phyloP scores from a whole-genome alignment of 37 sponge, comb jelly and placozoan species.

The Halisarca cf. caerulea region DNA sequence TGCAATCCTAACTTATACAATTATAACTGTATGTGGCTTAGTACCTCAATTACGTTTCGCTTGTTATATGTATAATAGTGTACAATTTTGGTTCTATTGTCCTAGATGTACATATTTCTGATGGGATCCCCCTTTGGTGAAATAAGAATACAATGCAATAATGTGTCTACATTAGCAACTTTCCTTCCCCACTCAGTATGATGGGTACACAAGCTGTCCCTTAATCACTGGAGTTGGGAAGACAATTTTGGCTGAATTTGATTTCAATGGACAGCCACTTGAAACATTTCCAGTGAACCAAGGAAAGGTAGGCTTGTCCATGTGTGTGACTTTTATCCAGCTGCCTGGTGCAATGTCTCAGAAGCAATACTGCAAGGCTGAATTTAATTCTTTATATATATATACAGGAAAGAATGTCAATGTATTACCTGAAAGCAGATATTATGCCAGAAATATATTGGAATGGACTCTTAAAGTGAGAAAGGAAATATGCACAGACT shows the following conservation, averaged over 20 bases:
- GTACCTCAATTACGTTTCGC: too few relatives aligned
- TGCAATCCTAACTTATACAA: too few relatives aligned
- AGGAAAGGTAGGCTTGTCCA: conserved; percentile 62
- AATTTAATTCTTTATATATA: neutral
- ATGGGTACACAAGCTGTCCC: conserved; percentile 93
- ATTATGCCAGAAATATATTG: conserved; percentile 83
- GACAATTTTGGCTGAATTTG: conserved; percentile 91
- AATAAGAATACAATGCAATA: too few relatives aligned
- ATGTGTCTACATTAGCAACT: too few relatives aligned
- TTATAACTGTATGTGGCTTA: too few relatives aligned
- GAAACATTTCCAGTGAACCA: conserved; percentile 94
- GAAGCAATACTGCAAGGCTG: neutral
- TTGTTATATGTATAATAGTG: too few relatives aligned
- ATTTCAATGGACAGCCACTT: conserved; percentile 73
- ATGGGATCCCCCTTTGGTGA: too few relatives aligned
- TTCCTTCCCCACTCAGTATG: conserved; percentile 62
- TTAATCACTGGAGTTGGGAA: conserved; percentile 78
- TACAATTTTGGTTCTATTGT: too few relatives aligned
- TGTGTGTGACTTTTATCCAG: neutral
- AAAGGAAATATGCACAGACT: neutral
- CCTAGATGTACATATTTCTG: too few relatives aligned
- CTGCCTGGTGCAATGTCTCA: too few relatives aligned
- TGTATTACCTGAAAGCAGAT: conserved; percentile 81
- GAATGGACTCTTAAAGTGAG: conserved; percentile 77
- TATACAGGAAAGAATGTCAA: conserved; percentile 52